These are phyloP conservation scores for Cossypha niveicapilla DNA, from an alignment of 2,797 vertebrate genomes.

Conservation along the genomic window DNA sequence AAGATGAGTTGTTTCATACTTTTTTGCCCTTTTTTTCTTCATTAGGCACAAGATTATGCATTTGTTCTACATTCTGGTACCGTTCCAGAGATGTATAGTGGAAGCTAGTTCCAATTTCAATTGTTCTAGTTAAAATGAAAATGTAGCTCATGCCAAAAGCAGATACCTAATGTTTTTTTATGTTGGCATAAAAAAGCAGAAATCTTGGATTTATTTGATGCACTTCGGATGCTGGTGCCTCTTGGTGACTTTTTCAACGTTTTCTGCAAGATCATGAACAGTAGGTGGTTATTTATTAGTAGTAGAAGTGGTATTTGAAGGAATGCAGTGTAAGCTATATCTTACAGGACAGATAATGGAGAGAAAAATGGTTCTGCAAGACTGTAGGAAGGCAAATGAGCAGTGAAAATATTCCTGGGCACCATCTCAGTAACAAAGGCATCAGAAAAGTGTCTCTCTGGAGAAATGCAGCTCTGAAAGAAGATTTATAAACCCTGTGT, in stretches of 20 bases:
- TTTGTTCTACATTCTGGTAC: background rate
- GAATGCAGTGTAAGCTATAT: background rate
- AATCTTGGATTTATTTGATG: background rate
- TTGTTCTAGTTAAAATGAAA: background rate
- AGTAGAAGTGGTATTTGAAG: background rate
- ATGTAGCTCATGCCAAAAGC: background rate
- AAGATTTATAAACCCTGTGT: background rate
- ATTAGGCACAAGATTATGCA: background rate
- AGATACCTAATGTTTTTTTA: background rate
- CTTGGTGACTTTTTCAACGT: background rate
- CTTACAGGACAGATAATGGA: background rate
- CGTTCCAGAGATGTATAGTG: background rate
- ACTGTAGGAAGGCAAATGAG: background rate
- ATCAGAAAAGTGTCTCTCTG: background rate
- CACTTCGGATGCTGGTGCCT: background rate
- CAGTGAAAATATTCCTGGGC: background rate
- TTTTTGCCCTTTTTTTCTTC: background rate
- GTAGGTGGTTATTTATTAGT: background rate
- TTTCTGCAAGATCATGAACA: background rate
- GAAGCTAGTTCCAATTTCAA: background rate
- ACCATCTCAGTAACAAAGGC: background rate
- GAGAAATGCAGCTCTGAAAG: background rate
- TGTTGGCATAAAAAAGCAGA: background rate
- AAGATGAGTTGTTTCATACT: background rate
- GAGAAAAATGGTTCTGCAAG: background rate